A percentile compares a stretch with the other conserved stretches of the same genome.
Conservation (phyloP, 37 sponge, comb jelly and placozoan species). For the Agelas oroides region DNA sequence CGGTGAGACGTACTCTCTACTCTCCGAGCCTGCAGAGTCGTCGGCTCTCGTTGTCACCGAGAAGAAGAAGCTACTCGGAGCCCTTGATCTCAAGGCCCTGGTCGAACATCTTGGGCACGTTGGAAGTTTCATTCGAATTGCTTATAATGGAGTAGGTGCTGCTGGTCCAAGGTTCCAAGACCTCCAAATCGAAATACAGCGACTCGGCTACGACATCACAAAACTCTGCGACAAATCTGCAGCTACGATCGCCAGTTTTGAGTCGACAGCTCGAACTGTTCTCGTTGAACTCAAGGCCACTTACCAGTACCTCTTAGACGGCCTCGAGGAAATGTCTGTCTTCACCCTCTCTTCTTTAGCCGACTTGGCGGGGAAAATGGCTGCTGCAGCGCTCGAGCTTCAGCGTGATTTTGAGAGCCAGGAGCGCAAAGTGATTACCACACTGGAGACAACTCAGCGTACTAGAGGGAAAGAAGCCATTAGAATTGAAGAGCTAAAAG, state of each 20-base stretch:
- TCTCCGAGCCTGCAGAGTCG: no score
- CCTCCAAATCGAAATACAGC: constrained; percentile 43
- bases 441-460: not conserved
- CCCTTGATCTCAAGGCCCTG: constrained; percentile 35
- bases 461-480: not conserved
- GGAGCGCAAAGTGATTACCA: not conserved
- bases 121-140: constrained; percentile 47
- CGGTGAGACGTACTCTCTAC: not conserved
- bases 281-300: constrained; percentile 30
- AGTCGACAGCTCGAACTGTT: constrained; percentile 43
- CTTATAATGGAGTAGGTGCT: constrained; percentile 54
- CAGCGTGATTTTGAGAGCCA: not conserved
- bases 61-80: constrained; percentile 16
- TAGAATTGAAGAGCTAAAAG: constrained; percentile 11
- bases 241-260: constrained; percentile 38
- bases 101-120: constrained; percentile 50
- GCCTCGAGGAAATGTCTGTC: constrained; percentile 46
- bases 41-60: no score
- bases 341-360: constrained; percentile 7
- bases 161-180: no score
- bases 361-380: constrained; percentile 40
- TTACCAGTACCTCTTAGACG: constrained; percentile 43
- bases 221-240: constrained; percentile 67
- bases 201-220: constrained; percentile 49
- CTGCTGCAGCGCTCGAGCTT: constrained; percentile 25